phyloP scores from a whole-genome alignment of 2,797 vertebrate species.

The Neosilurus mollespiculum region DNA sequence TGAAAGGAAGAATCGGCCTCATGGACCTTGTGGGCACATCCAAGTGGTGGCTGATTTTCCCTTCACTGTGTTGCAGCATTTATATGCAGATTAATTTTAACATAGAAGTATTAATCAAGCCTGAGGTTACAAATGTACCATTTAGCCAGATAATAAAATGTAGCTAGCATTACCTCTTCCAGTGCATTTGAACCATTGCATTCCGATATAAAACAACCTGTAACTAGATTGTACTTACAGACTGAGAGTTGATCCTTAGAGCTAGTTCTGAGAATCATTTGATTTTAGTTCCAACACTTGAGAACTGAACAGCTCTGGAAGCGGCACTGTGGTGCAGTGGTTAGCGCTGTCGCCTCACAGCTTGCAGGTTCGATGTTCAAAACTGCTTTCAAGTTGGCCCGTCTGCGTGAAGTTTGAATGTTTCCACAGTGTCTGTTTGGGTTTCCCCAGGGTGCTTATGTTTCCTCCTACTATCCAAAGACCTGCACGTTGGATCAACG shows the following conservation, averaged over 20 bases:
- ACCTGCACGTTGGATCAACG: too few species aligned
- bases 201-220: background rate
- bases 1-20: background rate
- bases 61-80: background rate
- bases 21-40: background rate
- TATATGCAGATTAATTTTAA: background rate
- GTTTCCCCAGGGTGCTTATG: too few species aligned
- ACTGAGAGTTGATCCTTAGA: background rate
- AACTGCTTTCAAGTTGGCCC: too few species aligned
- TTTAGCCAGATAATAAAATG: background rate
- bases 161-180: background rate
- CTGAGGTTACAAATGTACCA: background rate
- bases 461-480: too few species aligned
- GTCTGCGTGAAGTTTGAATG: too few species aligned
- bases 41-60: background rate
- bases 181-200: background rate
- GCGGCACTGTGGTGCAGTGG: too few species aligned
- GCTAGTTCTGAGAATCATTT: background rate
- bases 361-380: too few species aligned
- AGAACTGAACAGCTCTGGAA: background rate
- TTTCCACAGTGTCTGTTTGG: too few species aligned
- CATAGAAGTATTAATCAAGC: background rate
- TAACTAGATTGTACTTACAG: background rate
- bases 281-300: background rate
- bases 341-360: too few species aligned